Base-by-base conservation (phyloP, 92 coral and sea anemone species). In the Desmophyllum pertusum region DNA sequence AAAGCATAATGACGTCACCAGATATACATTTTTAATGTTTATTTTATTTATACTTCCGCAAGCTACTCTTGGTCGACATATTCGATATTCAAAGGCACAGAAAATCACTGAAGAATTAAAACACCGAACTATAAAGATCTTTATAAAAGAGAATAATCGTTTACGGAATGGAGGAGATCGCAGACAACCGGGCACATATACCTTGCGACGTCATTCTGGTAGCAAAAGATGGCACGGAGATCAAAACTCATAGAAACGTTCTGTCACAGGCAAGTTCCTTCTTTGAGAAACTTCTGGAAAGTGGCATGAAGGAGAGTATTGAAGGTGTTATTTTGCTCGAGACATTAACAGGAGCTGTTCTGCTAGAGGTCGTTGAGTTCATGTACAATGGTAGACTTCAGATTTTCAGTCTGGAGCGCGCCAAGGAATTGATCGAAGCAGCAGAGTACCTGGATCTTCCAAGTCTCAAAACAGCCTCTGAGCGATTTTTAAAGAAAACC, bases 191-290 rank as follows among this genome's bases (percentile, higher is more conserved):
- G n/a, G n/a, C n/a, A n/a, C n/a, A 31, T 3, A 5, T 4, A 10
- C 63, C 63, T 8, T 74, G 63, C 39, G 79, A 74, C 25, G 37
- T 74, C 1, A n/a, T 23, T 2, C 4, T 74, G 42, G 63, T 74
- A 31, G 78, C 25, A 10, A 23, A 68, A 18, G 79, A 40, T 1
- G 79, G 79, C 42, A 74, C n/a, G 25, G 79, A 74, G 63, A 38
- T 74, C 79, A 74, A 42, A 31, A 37, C 79, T 14, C 62, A 74
- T 19, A 29, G 62, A 74, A 46, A 5, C 59, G 10, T 74, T 74
- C 40, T 74, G 61, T 74, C 79, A 31, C 29, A 45, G 15, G 79
- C 61, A 45, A 45, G 79, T 45, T 36, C 79, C 33, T 74, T 45
- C 61, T 74, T 74, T 38, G 79, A 74, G n/a, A 45, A 35, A 37